Conservation (phyloP, 2,888 invertebrate species). For the Leptinotarsa juncta region DNA sequence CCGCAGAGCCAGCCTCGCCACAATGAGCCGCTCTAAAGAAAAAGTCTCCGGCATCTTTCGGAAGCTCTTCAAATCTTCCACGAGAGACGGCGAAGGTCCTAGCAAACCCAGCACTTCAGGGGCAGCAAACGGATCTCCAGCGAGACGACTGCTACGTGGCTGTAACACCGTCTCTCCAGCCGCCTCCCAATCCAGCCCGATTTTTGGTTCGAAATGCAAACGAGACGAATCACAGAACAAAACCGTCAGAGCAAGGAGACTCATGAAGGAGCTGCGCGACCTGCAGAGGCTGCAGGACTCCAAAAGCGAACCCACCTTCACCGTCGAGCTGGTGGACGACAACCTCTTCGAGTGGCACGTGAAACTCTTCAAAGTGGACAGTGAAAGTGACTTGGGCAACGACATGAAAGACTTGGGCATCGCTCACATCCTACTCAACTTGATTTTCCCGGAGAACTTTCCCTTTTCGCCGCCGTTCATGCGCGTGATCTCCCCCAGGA, state of each 20-base stretch:
- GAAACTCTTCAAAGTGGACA: slow-evolving; percentile 82
- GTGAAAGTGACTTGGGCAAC: slow-evolving; percentile 84
- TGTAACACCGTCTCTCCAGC: slow-evolving; percentile 63
- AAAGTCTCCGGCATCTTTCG: slow-evolving; percentile 85
- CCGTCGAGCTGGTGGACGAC: slow-evolving; percentile 87
- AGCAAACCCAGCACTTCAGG: slow-evolving; percentile 64
- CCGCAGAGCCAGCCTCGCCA: slow-evolving; percentile 28
- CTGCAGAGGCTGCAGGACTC: slow-evolving; percentile 79
- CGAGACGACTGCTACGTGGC: slow-evolving; percentile 55
- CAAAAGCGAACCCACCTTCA: slow-evolving; percentile 80
- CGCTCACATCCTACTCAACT: slow-evolving; percentile 80
- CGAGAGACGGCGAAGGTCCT: slow-evolving; percentile 74
- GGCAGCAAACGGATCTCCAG: slow-evolving; percentile 63
- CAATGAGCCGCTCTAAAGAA: slow-evolving; percentile 84
- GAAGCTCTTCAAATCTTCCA: slow-evolving; percentile 79
- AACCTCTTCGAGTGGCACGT: slow-evolving; percentile 91
- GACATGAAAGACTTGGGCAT: slow-evolving; percentile 85
- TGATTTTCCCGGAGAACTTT: slow-evolving; percentile 88
- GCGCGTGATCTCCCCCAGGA: slow-evolving; percentile 73
- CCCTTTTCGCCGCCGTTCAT: slow-evolving; percentile 90
- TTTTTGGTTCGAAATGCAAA: slow-evolving; percentile 56
- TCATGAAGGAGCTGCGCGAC: slow-evolving; percentile 89
- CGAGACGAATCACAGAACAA: slow-evolving; percentile 68
- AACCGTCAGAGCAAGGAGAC: slow-evolving; percentile 78
- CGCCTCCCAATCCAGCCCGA: slow-evolving; percentile 59